A percentile compares a stretch with the other conserved stretches of the same genome.
phyloP scores from a whole-genome alignment of 2,888 invertebrate species.

The Monopis laevigella region DNA sequence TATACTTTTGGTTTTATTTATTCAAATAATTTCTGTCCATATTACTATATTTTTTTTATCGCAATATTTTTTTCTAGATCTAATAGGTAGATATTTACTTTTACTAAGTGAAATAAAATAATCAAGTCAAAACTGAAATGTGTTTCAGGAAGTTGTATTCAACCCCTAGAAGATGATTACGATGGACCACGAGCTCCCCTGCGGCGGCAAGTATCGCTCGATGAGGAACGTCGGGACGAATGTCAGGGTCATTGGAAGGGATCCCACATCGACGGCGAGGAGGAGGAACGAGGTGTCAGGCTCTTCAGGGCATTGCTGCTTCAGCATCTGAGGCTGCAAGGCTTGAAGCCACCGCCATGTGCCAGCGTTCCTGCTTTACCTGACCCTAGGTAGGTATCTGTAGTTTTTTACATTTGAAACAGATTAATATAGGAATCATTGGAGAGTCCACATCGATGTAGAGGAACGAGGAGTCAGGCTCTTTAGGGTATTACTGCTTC shows the following conservation, averaged over 20 bases:
- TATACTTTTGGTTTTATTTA: no score
- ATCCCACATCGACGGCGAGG: constrained; percentile 46
- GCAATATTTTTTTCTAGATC: no score
- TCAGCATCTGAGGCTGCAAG: constrained; percentile 50
- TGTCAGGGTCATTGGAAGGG: constrained; percentile 60
- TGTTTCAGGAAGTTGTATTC: constrained; percentile 45
- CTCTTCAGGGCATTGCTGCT: constrained; percentile 56
- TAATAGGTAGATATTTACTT: no score
- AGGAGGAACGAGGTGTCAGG: constrained; percentile 55
- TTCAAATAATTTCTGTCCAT: no score
- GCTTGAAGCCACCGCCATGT: constrained; percentile 50
- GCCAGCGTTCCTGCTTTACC: constrained; percentile 45
- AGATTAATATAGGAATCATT: constrained; percentile 62
- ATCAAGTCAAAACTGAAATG: no score
- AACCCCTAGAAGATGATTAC: constrained; percentile 44
- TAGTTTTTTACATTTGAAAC: no score
- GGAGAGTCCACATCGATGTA: constrained; percentile 46
- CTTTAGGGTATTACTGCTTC: constrained; percentile 53
- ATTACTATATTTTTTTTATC: no score
- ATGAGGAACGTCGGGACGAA: constrained; percentile 56
- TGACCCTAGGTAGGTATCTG: constrained; percentile 39
- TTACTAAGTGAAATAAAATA: no score
- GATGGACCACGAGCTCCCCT: constrained; percentile 53
- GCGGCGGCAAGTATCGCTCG: constrained; percentile 44
- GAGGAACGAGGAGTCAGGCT: constrained; percentile 58